phyloP scores from a whole-genome alignment of 2,797 vertebrate genomes.

The Sebastes elongatus region DNA sequence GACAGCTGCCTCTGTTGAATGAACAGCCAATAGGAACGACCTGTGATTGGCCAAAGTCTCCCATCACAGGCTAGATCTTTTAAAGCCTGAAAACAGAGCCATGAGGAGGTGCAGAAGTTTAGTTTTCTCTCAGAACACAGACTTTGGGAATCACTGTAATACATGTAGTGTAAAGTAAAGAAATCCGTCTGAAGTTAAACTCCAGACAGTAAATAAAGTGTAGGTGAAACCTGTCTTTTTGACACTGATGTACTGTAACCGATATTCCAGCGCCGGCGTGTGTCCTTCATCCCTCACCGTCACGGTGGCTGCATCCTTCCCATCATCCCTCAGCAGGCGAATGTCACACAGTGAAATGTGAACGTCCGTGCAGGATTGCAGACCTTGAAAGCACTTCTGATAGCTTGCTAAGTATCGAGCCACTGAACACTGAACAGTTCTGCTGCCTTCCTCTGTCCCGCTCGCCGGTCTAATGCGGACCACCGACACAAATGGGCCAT shows the following conservation, averaged over 20 bases:
- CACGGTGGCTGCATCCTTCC: slow-evolving; percentile 52
- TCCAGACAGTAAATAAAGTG: not conserved
- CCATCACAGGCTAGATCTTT: too few relatives aligned
- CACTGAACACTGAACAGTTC: slow-evolving; percentile 16
- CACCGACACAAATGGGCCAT: slow-evolving; percentile 8
- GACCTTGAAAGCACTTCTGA: slow-evolving; percentile 43
- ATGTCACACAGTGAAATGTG: slow-evolving; percentile 60
- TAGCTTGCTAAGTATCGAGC: slow-evolving; percentile 34
- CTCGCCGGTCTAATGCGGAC: not conserved
- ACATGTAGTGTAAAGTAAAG: too few relatives aligned
- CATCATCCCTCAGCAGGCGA: slow-evolving; percentile 57
- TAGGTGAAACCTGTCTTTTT: slow-evolving; percentile 21
- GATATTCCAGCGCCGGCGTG: slow-evolving; percentile 15
- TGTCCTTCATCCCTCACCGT: slow-evolving; percentile 67
- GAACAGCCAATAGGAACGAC: too few relatives aligned
- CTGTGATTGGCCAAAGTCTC: too few relatives aligned
- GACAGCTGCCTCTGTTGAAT: too few relatives aligned
- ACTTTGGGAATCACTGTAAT: too few relatives aligned
- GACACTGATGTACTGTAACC: slow-evolving; percentile 48
- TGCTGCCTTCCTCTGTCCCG: not conserved
- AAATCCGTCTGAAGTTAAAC: not conserved
- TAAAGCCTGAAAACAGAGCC: too few relatives aligned
- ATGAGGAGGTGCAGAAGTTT: too few relatives aligned
- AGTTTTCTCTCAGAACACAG: too few relatives aligned
- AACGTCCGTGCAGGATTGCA: slow-evolving; percentile 25